Base-by-base conservation (phyloP, 1,140 invertebrate species). In the Himalopsyche phryganea region DNA sequence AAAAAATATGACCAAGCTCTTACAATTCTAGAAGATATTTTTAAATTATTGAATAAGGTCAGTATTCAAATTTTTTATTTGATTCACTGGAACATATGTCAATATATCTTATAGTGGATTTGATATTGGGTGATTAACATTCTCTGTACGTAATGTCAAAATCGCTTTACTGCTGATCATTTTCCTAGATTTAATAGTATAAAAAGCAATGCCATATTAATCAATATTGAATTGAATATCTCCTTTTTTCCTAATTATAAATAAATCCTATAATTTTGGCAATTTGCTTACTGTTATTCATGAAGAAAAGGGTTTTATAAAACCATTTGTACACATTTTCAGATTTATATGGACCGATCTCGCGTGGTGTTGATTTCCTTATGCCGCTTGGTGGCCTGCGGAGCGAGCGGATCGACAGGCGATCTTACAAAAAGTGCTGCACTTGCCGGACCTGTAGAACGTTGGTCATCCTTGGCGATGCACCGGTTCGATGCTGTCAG, bases 21-120 rank as follows among this genome's bases (percentile, higher is more conserved):
- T 38, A 78, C 80, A 15, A 66, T 86, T 18, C 73, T 91, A 41
- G 87, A 90, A 71, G 86, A 83, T 67, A 83, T 76, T 63, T 87
- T 90, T 66, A 82, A 82, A 62, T 71, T 91, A 61, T 74, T 89
- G 53, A 89, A 88, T 72, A 90, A 85, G 73, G 79, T 77, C 69
- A 62, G 50, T 62, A 23, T 42, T 36, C 23, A 28, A 5, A 28
- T 28, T 9, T 5, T 28, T 28, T 28, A 9, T 28, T 28, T 28
- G 3, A 28, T 28, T 5, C 23, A 28, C 23, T 28, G 23, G 9
- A 28, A 3, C 3, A 28, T 5, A 28, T n/a, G n/a, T n/a, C n/a
- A n/a, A n/a, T n/a, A n/a, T n/a, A n/a, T n/a, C n/a, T n/a, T n/a
- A n/a, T n/a, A n/a, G n/a, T n/a, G n/a, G n/a, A n/a, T n/a, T n/a